Base-by-base conservation (phyloP, 2,888 invertebrate species). In the Epirrhoe alternata region DNA sequence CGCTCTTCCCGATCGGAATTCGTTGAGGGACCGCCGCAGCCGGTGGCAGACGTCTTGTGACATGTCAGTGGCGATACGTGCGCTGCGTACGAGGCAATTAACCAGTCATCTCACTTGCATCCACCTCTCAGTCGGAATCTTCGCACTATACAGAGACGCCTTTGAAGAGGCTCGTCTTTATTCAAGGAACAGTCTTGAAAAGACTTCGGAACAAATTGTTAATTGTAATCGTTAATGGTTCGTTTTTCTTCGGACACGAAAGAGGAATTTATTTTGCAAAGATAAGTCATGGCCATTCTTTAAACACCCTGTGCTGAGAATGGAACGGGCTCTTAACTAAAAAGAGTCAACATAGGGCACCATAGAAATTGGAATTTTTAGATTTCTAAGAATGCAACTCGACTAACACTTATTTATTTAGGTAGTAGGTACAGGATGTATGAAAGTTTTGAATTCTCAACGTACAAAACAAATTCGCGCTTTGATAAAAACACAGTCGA, bases 41-140 rank as follows among this genome's bases (percentile, higher is more conserved):
- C 87, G 92, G 92, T 93, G 92, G 93, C 90, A 90, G 89, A 90
- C 90, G 90, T 88, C 90, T 88, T 90, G 90, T 92, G 92, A 91
- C 90, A 89, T 92, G 91, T 92, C 90, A 87, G 77, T 77, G 83
- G 74, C 80, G 66, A 83, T 91, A 92, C 92, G 92, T 92, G 93
- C 87, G 80, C 83, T 86, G 92, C 90, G 87, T 90, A 88, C 90
- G 83, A 84, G 79, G 85, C 91, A 92, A 93, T 93, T 92, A 93
- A 86, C 84, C 84, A 88, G 85, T 86, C 88, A 85, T 85, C 87
- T 82, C 85, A 83, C 83, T 84, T 78, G 81, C 74, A 77, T 76
- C 80, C 82, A 81, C 81, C 79, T 79, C 78, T 77, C 76, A 71
- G 68, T 64, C 70, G 84, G 85, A 85, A 86, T 86, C 84, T 81